Evolutionary conservation across 2,113 vertebrate genomes (phyloP).

Genomic region (Todiramphus chloris): DNA sequence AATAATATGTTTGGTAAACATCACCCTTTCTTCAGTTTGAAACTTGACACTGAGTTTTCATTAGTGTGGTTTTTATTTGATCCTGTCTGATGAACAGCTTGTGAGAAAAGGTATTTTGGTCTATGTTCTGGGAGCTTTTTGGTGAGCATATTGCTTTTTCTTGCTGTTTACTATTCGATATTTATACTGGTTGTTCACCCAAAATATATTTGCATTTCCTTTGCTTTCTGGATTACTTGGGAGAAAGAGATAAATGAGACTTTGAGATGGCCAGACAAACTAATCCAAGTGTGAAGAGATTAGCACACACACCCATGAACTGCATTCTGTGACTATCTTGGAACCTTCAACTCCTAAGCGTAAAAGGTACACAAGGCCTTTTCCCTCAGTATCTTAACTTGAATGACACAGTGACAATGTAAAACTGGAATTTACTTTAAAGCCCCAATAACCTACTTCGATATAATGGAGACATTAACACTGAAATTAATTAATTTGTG

Average conservation of each 20-base stretch:
- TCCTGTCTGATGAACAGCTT: background rate
- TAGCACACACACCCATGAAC: background rate
- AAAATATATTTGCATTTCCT: background rate
- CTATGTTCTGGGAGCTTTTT: background rate
- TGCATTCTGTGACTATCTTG: background rate
- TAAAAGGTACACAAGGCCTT: background rate
- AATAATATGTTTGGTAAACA: background rate
- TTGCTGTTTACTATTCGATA: background rate
- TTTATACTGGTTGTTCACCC: background rate
- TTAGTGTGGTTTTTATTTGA: background rate
- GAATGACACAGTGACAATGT: background rate
- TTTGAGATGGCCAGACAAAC: background rate
- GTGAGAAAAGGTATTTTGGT: background rate
- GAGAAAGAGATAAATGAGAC: background rate
- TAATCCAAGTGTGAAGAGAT: background rate
- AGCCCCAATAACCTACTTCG: background rate
- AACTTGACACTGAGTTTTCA: background rate
- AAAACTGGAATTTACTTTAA: background rate
- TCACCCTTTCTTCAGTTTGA: background rate
- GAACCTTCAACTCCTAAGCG: background rate
- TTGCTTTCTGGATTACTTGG: background rate
- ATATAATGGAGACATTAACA: background rate
- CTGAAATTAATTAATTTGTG: background rate
- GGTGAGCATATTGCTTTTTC: background rate
- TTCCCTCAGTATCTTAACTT: background rate